A percentile compares a stretch with the other conserved stretches of the same genome.
phyloP scores from a whole-genome alignment of 2,797 vertebrate genomes.

The Rostrhamus sociabilis region DNA sequence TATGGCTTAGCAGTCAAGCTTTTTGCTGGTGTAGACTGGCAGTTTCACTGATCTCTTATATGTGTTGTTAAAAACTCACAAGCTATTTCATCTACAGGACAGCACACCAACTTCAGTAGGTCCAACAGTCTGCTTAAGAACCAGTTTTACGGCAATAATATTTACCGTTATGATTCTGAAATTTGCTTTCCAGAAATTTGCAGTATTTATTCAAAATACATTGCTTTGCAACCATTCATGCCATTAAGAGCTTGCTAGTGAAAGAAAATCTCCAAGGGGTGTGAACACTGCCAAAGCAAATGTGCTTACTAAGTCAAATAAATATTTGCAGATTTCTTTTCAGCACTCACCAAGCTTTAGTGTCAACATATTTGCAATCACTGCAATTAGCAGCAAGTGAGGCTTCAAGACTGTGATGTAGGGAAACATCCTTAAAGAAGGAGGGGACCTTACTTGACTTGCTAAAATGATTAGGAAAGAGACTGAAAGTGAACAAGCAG shows the following conservation, averaged over 20 bases:
- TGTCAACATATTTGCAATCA: background rate
- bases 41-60: background rate
- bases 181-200: background rate
- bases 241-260: background rate
- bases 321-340: slow-evolving; percentile 23
- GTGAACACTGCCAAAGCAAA: background rate
- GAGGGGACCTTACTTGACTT: background rate
- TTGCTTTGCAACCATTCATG: background rate
- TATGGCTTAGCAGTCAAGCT: slow-evolving; percentile 4
- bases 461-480: slow-evolving; percentile 56
- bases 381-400: slow-evolving; percentile 18
- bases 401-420: background rate
- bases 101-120: background rate
- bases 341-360: background rate
- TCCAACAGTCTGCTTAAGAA: background rate
- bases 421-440: slow-evolving; percentile 40
- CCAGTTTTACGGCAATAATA: background rate
- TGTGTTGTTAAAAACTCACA: background rate
- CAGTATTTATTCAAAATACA: background rate
- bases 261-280: background rate
- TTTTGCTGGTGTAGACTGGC: background rate
- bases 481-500: slow-evolving; percentile 56
- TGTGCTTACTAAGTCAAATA: background rate
- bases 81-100: background rate
- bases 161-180: background rate